Percentiles rank a stretch among this genome's conserved stretches.
Evolutionary conservation across 1,140 invertebrate genomes (phyloP).

Genomic region (Phthorimaea operculella): DNA sequence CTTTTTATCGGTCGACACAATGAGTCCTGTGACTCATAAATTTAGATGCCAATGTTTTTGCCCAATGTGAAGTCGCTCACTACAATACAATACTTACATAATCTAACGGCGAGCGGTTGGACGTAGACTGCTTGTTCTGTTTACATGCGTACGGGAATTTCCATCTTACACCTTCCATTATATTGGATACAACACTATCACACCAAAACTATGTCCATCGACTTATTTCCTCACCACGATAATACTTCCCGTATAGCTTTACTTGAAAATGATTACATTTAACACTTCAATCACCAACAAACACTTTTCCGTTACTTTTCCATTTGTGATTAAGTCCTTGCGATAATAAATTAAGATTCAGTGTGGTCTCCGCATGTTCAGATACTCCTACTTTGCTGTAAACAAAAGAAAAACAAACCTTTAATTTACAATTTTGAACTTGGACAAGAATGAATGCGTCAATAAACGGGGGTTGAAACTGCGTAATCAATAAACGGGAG

Average conservation of each 20-base stretch:
- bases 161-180: slow-evolving; percentile 55
- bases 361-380: slow-evolving; percentile 30
- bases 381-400: slow-evolving; percentile 48
- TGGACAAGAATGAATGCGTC: too few relatives aligned
- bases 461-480: too few relatives aligned
- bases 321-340: slow-evolving; percentile 55
- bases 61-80: slow-evolving; percentile 19
- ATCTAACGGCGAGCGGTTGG: slow-evolving; percentile 32
- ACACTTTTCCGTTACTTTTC: slow-evolving; percentile 60
- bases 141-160: slow-evolving; percentile 49
- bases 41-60: slow-evolving; percentile 30
- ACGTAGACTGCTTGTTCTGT: slow-evolving; percentile 35
- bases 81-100: slow-evolving; percentile 32
- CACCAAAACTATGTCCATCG: slow-evolving; percentile 60
- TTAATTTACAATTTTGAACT: too few relatives aligned
- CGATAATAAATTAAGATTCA: slow-evolving; percentile 65
- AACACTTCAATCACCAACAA: slow-evolving; percentile 52
- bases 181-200: slow-evolving; percentile 66
- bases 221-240: slow-evolving; percentile 33
- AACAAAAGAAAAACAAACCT: slow-evolving; percentile 18
- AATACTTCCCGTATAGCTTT: slow-evolving; percentile 46
- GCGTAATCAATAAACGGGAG: too few relatives aligned
- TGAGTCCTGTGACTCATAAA: slow-evolving; percentile 38
- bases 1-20: slow-evolving; percentile 29
- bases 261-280: slow-evolving; percentile 37